phyloP scores from a whole-genome alignment of 2,797 vertebrate species.

The Acropternis orthonyx region DNA sequence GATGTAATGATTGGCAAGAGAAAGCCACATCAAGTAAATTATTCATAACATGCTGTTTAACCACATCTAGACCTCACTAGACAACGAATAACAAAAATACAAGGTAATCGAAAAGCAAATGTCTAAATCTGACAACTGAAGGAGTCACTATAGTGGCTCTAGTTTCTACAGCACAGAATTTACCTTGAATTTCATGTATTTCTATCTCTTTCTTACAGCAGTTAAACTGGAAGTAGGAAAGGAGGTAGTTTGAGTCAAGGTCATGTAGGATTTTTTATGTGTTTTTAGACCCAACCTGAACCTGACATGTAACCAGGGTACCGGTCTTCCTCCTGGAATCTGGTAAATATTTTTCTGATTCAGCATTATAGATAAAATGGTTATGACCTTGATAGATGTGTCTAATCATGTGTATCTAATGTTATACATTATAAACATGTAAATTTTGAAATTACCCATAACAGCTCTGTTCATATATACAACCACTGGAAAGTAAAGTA shows the following conservation, averaged over 20 bases:
- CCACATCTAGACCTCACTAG: background rate
- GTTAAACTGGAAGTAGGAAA: background rate
- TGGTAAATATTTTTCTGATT: background rate
- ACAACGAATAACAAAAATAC: background rate
- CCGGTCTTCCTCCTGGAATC: background rate
- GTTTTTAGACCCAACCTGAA: background rate
- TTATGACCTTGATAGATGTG: background rate
- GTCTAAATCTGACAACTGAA: background rate
- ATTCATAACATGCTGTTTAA: background rate
- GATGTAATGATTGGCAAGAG: background rate
- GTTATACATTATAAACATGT: background rate
- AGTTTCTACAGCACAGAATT: background rate
- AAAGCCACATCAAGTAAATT: background rate
- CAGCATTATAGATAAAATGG: no score
- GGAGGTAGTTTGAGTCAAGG: background rate
- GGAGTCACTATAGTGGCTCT: background rate
- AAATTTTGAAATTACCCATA: background rate
- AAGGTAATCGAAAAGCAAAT: background rate
- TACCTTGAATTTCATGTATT: background rate
- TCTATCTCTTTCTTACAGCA: background rate
- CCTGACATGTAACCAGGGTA: background rate
- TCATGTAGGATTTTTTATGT: background rate
- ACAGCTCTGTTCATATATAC: background rate
- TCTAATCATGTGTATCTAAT: background rate
- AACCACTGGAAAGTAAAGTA: background rate